phyloP scores from a whole-genome alignment of 2,113 vertebrate species.

The Bos taurus region ARS-UCD2.0 NC_037328.1:12362001-12362500 shows the following conservation, averaged over 20 bases:
- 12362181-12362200: neutral
- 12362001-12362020: neutral
- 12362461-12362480: neutral
- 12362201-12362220: neutral
- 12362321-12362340: neutral
- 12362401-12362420: neutral
- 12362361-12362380: neutral
- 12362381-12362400: neutral
- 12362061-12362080: neutral
- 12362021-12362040: neutral
- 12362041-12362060: neutral
- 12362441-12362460: neutral
- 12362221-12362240: neutral
- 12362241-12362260: neutral
- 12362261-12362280: neutral
- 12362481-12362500: neutral
- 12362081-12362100: neutral
- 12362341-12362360: neutral
- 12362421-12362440: accelerated
- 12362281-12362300: neutral
- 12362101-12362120: neutral
- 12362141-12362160: neutral
- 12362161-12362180: neutral
- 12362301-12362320: neutral
- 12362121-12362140: neutral